Evolutionary conservation across 2,888 invertebrate genomes (phyloP).

Genomic region (Andrena praecox): DNA sequence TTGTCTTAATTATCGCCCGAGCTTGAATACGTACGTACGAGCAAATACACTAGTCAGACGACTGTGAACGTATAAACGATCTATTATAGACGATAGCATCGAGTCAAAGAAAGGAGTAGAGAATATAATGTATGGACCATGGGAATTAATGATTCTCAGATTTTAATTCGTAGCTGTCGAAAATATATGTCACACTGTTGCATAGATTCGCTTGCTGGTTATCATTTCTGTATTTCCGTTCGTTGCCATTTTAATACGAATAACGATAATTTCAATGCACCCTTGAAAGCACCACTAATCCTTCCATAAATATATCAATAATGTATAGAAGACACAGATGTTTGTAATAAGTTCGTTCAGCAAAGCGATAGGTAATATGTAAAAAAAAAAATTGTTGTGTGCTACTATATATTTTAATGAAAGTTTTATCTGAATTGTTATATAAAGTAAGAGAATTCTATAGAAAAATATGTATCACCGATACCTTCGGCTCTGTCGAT

Average conservation of each 20-base stretch:
- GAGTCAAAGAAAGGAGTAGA: background rate
- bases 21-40: background rate
- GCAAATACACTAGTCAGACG: background rate
- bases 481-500: constrained; percentile 26
- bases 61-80: background rate
- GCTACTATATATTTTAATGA: constrained; percentile 59
- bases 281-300: constrained; percentile 9
- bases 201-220: background rate
- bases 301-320: constrained; percentile 6
- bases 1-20: background rate
- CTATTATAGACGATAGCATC: constrained; percentile 2
- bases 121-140: constrained; percentile 43
- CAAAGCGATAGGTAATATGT: constrained; percentile 34
- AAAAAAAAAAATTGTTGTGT: constrained; percentile 27
- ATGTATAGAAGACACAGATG: constrained; percentile 8
- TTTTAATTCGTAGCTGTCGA: background rate
- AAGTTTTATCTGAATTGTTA: constrained; percentile 59
- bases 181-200: constrained; percentile 7
- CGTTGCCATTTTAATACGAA: background rate
- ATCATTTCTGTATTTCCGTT: constrained; percentile 7
- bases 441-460: constrained; percentile 34
- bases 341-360: constrained; percentile 26
- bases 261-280: constrained; percentile 13
- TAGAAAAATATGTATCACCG: constrained; percentile 41
- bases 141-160: constrained; percentile 30